Evolutionary conservation across 2,113 vertebrate species (phyloP).

Genomic region (Sterna hirundo): DNA sequence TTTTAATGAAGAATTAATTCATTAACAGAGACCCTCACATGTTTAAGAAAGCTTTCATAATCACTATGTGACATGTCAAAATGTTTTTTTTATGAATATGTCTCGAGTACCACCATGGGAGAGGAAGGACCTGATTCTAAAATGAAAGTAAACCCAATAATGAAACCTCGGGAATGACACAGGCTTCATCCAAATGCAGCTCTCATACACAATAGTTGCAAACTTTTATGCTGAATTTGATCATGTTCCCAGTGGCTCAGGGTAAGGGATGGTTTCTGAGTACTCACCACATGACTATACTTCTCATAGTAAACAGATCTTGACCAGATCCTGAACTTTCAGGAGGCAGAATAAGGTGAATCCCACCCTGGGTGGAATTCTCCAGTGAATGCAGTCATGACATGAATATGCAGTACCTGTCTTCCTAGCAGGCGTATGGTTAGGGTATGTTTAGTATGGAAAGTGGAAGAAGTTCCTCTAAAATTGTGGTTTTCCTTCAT

Average conservation of each 20-base stretch:
- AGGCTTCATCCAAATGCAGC: neutral
- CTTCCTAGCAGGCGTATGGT: neutral
- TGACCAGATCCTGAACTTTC: neutral
- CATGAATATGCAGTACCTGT: neutral
- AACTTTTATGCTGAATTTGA: neutral
- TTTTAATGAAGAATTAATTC: neutral
- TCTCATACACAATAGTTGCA: neutral
- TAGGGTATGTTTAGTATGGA: neutral
- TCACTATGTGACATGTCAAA: neutral
- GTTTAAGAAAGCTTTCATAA: neutral
- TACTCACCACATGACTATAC: neutral
- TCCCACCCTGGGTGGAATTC: neutral
- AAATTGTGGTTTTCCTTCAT: neutral
- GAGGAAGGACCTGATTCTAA: neutral
- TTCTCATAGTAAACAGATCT: neutral
- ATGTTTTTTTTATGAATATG: neutral
- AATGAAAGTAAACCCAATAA: neutral
- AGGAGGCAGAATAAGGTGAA: neutral
- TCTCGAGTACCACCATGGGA: neutral
- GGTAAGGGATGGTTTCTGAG: neutral
- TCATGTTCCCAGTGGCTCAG: neutral
- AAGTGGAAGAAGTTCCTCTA: neutral
- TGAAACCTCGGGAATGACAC: neutral
- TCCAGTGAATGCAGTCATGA: neutral
- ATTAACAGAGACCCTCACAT: neutral